Evolutionary conservation across 2,797 vertebrate species (phyloP), one percentile per base, ranked within the genome.

Genomic region (Chaetodon trifasciatus): DNA sequence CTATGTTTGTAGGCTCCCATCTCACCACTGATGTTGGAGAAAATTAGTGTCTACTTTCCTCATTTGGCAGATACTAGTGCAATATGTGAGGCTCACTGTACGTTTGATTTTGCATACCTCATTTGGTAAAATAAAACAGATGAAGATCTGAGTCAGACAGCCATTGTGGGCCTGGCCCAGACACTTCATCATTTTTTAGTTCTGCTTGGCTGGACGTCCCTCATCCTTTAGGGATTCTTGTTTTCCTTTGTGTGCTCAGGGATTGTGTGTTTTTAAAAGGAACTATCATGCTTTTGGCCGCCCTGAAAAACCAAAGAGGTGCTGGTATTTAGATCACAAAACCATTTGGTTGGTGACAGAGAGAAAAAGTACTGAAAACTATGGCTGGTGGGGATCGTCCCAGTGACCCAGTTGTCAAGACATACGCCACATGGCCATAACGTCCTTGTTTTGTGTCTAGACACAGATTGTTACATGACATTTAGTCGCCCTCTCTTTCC

Each of bases 201-300:
- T 89, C 84, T 78, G 85, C 88, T 82, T 70, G 83, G 55, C 49
- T 76, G 74, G 68, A 40, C 50, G 10, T 60, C 37, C 16, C 15
- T 75, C 24, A 21, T 70, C 74, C 80, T 85, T 62, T 7, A 76
- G 82, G 80, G 76, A 78, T 61, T 65, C 58, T 23, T 71, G 50
- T 60, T 83, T 85, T 82, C 69, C 46, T 86, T 52, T 66, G 52
- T 67, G 71, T 79, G 32, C 69, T 64, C 37, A 19, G 13, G 35
- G 68, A 72, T 63, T 13, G 11, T 50, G 32, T 47, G 61, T 74
- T 85, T 86, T 68, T 61, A 49, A 63, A 64, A 86, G 61, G 50
- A 74, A 55, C 32, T 62, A 70, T 80, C 49, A 55, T 76, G 55
- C 47, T 74, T 88, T 81, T 74, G 17, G 24, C 55, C 66, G 57